Percentiles rank a stretch among this genome's conserved stretches.
Evolutionary conservation across 2,113 vertebrate species (phyloP).

Genomic region (Spea multiplicata): DNA sequence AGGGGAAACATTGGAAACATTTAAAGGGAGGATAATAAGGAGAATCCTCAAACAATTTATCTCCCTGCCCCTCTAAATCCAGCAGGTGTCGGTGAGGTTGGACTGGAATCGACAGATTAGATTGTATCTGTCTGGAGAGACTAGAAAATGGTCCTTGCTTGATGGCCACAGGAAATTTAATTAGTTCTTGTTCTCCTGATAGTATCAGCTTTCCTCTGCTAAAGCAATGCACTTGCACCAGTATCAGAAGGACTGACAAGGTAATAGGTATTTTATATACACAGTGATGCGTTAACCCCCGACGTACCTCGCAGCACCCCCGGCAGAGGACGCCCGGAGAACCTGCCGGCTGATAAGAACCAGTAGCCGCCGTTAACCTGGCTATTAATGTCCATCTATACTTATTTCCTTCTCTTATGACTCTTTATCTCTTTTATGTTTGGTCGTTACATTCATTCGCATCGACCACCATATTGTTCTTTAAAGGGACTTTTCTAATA

Average conservation of each 20-base stretch:
- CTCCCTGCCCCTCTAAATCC: constrained; percentile 25
- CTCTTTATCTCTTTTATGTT: too few species aligned
- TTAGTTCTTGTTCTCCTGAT: constrained; percentile 25
- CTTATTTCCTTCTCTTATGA: too few species aligned
- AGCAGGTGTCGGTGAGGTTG: constrained; percentile 16
- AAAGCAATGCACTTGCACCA: constrained; percentile 13
- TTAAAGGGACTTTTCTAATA: too few species aligned
- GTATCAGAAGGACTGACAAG: constrained; percentile 27
- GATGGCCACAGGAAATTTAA: constrained; percentile 32
- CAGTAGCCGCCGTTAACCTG: too few species aligned
- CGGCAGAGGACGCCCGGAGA: too few species aligned
- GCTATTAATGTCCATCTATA: too few species aligned
- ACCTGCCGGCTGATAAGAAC: too few species aligned
- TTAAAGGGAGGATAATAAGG: not conserved
- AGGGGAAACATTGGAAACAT: not conserved
- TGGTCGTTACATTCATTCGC: too few species aligned
- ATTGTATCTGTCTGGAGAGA: constrained; percentile 25
- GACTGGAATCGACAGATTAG: constrained; percentile 31
- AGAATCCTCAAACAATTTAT: constrained; percentile 5
- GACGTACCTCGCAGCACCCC: not conserved
- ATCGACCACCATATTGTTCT: too few species aligned
- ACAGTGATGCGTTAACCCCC: constrained; percentile 20
- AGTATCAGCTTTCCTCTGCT: constrained; percentile 27
- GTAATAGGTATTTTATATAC: constrained; percentile 27
- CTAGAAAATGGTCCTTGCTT: constrained; percentile 5